A percentile compares a stretch with the other conserved stretches of the same genome.
phyloP scores from a whole-genome alignment of 2,888 invertebrate species.

The Pachydiplax longipennis region DNA sequence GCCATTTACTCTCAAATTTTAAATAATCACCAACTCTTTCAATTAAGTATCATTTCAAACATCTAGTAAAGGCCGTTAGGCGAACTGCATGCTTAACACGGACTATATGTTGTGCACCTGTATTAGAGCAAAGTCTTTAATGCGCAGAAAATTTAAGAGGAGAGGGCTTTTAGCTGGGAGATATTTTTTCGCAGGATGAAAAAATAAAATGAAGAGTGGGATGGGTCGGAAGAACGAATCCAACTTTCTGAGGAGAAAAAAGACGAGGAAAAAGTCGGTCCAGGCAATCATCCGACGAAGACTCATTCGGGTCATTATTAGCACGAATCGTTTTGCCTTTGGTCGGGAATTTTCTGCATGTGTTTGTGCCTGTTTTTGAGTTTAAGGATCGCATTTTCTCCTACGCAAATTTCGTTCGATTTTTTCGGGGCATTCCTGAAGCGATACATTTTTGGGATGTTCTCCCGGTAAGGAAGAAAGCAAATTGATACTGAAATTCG shows the following conservation, averaged over 20 bases:
- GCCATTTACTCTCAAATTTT: too few species aligned
- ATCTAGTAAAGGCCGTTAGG: too few species aligned
- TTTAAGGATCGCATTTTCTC: background rate
- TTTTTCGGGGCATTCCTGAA: background rate
- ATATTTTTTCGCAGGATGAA: background rate
- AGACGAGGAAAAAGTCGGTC: background rate
- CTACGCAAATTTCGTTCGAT: background rate
- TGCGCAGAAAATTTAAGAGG: background rate
- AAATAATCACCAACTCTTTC: too few species aligned
- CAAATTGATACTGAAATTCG: background rate
- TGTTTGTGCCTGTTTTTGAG: background rate
- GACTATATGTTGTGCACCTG: too few species aligned
- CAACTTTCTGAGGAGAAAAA: background rate
- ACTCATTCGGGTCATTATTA: constrained; percentile 5
- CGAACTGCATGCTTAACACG: too few species aligned
- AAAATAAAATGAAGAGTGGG: background rate
- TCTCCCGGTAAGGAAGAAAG: background rate
- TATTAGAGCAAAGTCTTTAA: too few species aligned
- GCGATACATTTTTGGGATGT: background rate
- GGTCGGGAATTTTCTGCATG: background rate
- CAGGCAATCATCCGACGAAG: background rate
- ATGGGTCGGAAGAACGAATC: background rate
- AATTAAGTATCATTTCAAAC: too few species aligned
- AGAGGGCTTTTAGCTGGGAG: background rate
- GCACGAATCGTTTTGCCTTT: constrained; percentile 13